These are phyloP conservation scores for Shinisaurus crocodilurus DNA, from an alignment of 2,113 vertebrate genomes.

Conservation along the genomic window DNA sequence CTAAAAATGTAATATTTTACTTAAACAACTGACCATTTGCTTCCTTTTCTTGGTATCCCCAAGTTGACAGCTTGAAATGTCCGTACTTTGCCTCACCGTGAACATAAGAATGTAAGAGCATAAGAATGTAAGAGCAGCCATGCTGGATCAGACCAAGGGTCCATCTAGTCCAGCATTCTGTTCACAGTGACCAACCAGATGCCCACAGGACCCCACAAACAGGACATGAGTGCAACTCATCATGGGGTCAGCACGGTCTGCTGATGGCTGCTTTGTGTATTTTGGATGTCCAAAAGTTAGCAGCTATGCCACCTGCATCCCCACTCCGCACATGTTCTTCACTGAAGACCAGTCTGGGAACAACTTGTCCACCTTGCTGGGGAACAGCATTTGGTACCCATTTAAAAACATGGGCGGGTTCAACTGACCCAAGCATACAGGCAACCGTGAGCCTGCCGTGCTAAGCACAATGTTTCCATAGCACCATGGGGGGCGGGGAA, in stretches of 20 bases:
- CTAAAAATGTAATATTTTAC: neutral
- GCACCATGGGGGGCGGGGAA: neutral
- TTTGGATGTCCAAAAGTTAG: neutral
- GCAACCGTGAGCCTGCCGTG: neutral
- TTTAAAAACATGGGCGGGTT: neutral
- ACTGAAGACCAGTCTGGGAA: too few relatives aligned
- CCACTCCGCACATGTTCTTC: too few relatives aligned
- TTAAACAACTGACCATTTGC: neutral
- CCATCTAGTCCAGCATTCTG: too few relatives aligned
- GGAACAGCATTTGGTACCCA: neutral
- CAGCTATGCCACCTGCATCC: neutral
- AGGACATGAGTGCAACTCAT: too few relatives aligned
- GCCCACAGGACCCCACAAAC: too few relatives aligned
- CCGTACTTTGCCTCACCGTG: too few relatives aligned
- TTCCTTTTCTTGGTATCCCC: neutral
- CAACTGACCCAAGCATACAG: neutral
- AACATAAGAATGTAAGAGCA: too few relatives aligned
- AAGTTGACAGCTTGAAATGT: neutral
- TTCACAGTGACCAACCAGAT: too few relatives aligned
- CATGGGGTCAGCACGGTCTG: neutral
- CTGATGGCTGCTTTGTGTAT: too few relatives aligned
- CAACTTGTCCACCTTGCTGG: neutral
- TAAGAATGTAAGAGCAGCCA: too few relatives aligned
- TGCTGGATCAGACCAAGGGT: too few relatives aligned
- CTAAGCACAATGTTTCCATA: slow-evolving; percentile 49